Evolutionary conservation across 2,888 invertebrate species (phyloP), one percentile per base, ranked within the genome.

Genomic region (Drosophila rubida): DNA sequence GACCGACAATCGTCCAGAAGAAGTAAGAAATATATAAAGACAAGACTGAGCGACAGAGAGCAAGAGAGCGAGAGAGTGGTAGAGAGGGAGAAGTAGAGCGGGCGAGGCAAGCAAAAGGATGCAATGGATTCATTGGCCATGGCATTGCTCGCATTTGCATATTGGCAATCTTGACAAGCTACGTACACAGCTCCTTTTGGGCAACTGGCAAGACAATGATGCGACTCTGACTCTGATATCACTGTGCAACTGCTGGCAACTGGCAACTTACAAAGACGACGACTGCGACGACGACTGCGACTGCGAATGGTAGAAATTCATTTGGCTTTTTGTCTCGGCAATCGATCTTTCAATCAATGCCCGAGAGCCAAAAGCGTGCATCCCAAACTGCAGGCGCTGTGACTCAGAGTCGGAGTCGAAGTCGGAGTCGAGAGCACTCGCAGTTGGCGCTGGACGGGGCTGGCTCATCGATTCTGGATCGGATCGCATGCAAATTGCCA

Each of bases 271-370:
- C 73, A 75, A 61, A 48, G 25, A 16, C n/a, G 45, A 46, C 19
- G 35, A 42, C 41, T 23, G 59, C 23, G 39, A 39, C 16, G 49
- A 44, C 6, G 39, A 48, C 44, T 32, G 27, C 5, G 41, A 53
- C 57, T 57, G 62, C 37, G 63, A 65, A 41, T 71, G 62, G 39
- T 67, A 67, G 68, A 85, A 82, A 82, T 87, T 82, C 87, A 82
- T 87, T 82, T 85, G 76, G 67, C 59, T 74, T 60, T 80, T 81
- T 83, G 82, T 83, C 82, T 83, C 74, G 79, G 69, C 88, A 76
- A 83, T 88, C 88, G 86, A 86, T 86, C 86, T 88, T 86, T 86
- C 86, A 86, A 86, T 86, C 86, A 86, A 87, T 72, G 82, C 83
- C 86, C 86, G 61, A 80, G 64, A 79, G 82, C 76, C 53, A 64